phyloP scores from a whole-genome alignment of 1,140 invertebrate genomes.

The Archegozetes longisetosus region DNA sequence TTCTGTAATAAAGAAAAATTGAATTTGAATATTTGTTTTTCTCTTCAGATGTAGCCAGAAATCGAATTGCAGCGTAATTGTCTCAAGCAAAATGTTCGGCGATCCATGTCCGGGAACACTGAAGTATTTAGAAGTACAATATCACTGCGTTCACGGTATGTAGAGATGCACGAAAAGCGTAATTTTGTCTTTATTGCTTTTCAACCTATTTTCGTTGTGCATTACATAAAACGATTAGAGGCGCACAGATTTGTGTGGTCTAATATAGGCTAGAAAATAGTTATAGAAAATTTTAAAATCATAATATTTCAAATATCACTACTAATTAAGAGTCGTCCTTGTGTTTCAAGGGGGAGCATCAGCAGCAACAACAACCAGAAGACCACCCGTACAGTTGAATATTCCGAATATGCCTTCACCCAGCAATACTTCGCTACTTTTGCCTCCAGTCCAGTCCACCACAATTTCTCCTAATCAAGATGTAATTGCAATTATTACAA shows the following conservation, averaged over 20 bases:
- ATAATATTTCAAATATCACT: not conserved
- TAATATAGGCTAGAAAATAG: not conserved
- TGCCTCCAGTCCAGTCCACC: not conserved
- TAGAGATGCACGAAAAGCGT: not conserved
- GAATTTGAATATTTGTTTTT: not conserved
- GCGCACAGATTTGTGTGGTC: no score
- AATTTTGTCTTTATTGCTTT: no score
- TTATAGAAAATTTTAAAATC: not conserved
- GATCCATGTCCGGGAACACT: slow-evolving; percentile 42
- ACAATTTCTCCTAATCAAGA: not conserved
- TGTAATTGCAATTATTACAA: not conserved
- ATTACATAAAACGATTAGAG: not conserved
- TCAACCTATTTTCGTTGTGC: no score
- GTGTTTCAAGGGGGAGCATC: not conserved
- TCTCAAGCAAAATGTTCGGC: slow-evolving; percentile 68
- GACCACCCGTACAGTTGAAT: not conserved
- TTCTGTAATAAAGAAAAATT: no score
- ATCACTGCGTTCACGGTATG: slow-evolving; percentile 29
- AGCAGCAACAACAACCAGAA: not conserved
- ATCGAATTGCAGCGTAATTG: slow-evolving; percentile 71
- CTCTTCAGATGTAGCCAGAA: slow-evolving; percentile 28
- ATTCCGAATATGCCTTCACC: not conserved
- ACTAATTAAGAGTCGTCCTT: not conserved
- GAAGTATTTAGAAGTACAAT: slow-evolving; percentile 45
- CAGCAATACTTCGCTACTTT: not conserved